phyloP scores from a whole-genome alignment of 1,140 invertebrate genomes.

The Teleopsis dalmanni region DNA sequence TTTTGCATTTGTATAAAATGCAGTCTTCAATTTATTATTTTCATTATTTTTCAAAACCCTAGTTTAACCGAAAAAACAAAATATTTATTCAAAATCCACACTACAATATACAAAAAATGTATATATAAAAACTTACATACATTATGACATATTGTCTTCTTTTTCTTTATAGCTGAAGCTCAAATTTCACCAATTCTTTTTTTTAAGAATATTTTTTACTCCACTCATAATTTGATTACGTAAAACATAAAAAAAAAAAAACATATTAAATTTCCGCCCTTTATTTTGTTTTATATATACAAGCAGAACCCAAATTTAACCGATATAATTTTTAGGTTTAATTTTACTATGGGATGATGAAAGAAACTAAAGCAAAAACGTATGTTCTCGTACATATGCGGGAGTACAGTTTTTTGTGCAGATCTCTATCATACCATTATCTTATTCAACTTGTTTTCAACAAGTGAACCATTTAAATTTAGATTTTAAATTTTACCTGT shows the following conservation, averaged over 20 bases:
- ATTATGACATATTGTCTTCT: too few relatives aligned
- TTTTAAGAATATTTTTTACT: neutral
- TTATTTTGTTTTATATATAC: neutral
- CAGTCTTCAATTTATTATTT: too few relatives aligned
- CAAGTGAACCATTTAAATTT: neutral
- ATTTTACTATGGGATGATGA: neutral
- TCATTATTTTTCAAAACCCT: too few relatives aligned
- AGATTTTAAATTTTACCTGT: neutral
- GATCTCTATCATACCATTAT: too few relatives aligned
- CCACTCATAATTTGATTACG: neutral
- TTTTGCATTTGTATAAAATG: too few relatives aligned
- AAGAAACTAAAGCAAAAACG: too few relatives aligned
- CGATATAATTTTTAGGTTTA: too few relatives aligned
- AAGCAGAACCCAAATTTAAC: too few relatives aligned
- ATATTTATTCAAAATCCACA: too few relatives aligned
- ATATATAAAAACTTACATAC: neutral
- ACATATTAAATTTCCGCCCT: constrained; percentile 4
- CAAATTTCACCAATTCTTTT: neutral
- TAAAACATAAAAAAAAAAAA: neutral
- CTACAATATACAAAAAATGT: too few relatives aligned
- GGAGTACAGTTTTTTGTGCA: neutral
- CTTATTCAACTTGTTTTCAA: neutral
- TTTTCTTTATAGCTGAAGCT: too few relatives aligned
- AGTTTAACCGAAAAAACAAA: too few relatives aligned
- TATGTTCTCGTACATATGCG: neutral